phyloP scores from a whole-genome alignment of 2,888 invertebrate species.

The Nymphalis c-album region DNA sequence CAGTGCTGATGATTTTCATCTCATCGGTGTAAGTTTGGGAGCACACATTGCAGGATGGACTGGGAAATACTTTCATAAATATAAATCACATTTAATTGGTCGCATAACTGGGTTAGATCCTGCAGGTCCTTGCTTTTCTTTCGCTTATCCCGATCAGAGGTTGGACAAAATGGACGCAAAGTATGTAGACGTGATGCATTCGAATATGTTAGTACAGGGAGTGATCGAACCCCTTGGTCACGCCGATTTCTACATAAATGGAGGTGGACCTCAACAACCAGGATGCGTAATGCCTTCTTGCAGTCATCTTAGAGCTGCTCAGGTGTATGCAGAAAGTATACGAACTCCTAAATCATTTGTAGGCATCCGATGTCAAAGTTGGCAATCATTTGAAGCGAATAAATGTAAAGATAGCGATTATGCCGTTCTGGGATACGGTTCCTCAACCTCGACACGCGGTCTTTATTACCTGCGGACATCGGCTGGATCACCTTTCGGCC shows the following conservation, averaged over 20 bases:
- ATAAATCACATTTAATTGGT: slow-evolving; percentile 63
- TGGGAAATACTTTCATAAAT: slow-evolving; percentile 70
- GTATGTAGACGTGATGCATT: slow-evolving; percentile 75
- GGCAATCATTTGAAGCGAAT: slow-evolving; percentile 65
- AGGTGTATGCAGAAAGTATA: slow-evolving; percentile 71
- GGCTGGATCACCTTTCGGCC: slow-evolving; percentile 61
- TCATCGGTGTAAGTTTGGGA: slow-evolving; percentile 82
- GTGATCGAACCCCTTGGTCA: slow-evolving; percentile 83
- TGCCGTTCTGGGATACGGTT: slow-evolving; percentile 74
- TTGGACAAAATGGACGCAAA: slow-evolving; percentile 69
- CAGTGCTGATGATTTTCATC: slow-evolving; percentile 74
- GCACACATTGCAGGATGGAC: slow-evolving; percentile 81
- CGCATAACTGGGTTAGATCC: slow-evolving; percentile 77
- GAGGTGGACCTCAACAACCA: slow-evolving; percentile 86
- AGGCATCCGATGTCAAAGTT: slow-evolving; percentile 64
- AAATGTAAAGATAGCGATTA: slow-evolving; percentile 60
- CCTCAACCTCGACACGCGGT: slow-evolving; percentile 66
- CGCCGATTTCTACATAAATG: slow-evolving; percentile 88
- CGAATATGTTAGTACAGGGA: slow-evolving; percentile 74
- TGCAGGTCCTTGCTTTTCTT: slow-evolving; percentile 76
- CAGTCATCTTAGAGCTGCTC: slow-evolving; percentile 73
- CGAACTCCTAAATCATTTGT: slow-evolving; percentile 67
- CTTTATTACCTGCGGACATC: slow-evolving; percentile 70
- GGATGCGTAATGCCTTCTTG: slow-evolving; percentile 82
- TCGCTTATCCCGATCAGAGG: slow-evolving; percentile 67